Evolutionary conservation across 2,888 invertebrate species (phyloP), one percentile per base, ranked within the genome.

Genomic region (Cataglyphis livida): DNA sequence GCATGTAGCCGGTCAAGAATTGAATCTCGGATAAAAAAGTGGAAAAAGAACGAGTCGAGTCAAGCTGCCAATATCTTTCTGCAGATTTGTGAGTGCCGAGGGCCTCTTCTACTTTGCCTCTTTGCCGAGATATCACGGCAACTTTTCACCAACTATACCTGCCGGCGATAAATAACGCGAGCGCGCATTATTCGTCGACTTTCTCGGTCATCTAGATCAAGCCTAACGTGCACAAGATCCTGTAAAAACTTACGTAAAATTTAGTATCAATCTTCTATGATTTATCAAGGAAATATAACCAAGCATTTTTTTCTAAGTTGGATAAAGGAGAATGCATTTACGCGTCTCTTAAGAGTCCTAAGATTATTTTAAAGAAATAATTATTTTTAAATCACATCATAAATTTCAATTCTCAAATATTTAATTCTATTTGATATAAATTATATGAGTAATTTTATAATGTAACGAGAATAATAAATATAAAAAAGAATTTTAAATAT

Each of bases 41-140:
- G 51, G 48, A 44, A 78, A 86, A 81, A 85, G 86, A 85, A 76
- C 70, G 54, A 70, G 66, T 61, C 81, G 74, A 87, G 74, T 85
- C 84, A 82, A 87, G 87, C 86, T 89, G 91, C 90, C 92, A 92
- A 92, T 92, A 91, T 91, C 89, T 90, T 87, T 81, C 73, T 89
- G 71, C 81, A 86, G 90, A 92, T 92, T 92, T 92, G 92, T 90
- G 87, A 88, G 84, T 83, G 88, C 87, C 89, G 81, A 83, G 91
- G 85, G 88, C 83, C 85, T 82, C 79, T 76, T 85, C 86, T 81
- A 84, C 84, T 79, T 84, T 78, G 79, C 81, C 78, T 71, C 87
- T 84, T 86, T 74, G 83, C 83, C 85, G 68, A 78, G 86, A 87
- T 88, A 90, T 87, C 89, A 85, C 83, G 82, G 74, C 71, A 90